Conservation (phyloP, 2,888 invertebrate species). For the Epistrophe eligans region DNA sequence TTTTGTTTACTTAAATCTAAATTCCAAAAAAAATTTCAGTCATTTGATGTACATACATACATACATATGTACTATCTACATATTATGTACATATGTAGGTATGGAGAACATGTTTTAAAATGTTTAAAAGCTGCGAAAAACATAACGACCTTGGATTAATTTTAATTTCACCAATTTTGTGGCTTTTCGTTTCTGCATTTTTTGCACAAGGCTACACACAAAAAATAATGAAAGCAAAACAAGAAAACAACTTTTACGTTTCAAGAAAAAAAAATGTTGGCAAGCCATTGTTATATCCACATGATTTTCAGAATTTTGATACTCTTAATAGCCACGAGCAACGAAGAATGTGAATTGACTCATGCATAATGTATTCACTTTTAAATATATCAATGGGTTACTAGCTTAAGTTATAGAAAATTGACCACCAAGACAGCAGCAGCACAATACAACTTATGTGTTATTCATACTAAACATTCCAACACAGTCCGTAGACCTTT, state of each 20-base stretch:
- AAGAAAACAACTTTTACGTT: constrained; percentile 3
- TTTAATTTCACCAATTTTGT: not conserved
- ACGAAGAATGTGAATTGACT: constrained; percentile 33
- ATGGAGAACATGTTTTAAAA: not conserved
- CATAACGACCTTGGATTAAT: constrained; percentile 28
- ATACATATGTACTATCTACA: too few species aligned
- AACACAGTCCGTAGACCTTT: constrained; percentile 42
- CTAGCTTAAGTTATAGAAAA: not conserved
- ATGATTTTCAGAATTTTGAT: not conserved
- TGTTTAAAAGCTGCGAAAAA: not conserved
- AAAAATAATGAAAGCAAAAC: constrained; percentile 15
- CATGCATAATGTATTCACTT: constrained; percentile 19
- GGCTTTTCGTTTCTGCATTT: not conserved
- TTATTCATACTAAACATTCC: constrained; percentile 49
- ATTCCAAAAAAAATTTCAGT: too few species aligned
- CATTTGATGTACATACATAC: too few species aligned
- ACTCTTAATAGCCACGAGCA: not conserved
- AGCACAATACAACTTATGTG: not conserved
- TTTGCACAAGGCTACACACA: constrained; percentile 6
- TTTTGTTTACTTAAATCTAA: too few species aligned
- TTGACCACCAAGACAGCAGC: not conserved
- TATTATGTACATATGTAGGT: too few species aligned
- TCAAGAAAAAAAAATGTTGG: not conserved
- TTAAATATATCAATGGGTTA: constrained; percentile 16
- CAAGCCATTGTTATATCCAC: not conserved